Evolutionary conservation across 1,140 invertebrate species (phyloP), one percentile per base, ranked within the genome.

Genomic region (Drosophila ficusphila): DNA sequence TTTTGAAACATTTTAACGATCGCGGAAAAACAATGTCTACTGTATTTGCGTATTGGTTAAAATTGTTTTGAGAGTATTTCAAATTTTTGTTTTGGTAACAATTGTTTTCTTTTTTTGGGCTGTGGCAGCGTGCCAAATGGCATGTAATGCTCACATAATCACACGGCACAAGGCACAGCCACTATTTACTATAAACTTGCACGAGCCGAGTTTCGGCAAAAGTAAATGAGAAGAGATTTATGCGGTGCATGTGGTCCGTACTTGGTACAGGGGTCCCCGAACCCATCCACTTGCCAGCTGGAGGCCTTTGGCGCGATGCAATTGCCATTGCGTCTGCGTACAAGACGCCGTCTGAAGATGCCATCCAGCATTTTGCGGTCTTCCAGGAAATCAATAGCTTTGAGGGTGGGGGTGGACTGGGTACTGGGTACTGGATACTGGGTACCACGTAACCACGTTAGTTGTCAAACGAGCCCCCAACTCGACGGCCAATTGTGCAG

Each of bases 141-240:
- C 60, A 85, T 76, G 62, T 62, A 62, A 83, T 79, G 79, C 52
- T 75, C 81, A 79, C 52, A 72, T 71, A 83, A 71, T 79, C 70
- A 49, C 31, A 41, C 18, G 34, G 33, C 41, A 18, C 56, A 46
- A 49, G 48, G 47, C 56, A 38, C 64, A 56, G 57, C 52, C 71
- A 65, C 48, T 74, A 64, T 73, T 74, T 74, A 74, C 70, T 73
- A 67, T 65, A 67, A 67, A 67, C 60, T 33, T 67, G 60, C 44
- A 61, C 60, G 56, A 34, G 38, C 18, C 31, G 72, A 33, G 60
- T 60, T 86, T 79, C 49, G 79, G 71, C 70, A 61, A 76, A 8
- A 75, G 69, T 85, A 71, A 85, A 86, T 76, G 82, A 69, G 53
- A 60, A 61, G 57, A 86, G 82, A 85, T 85, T 86, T 85, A 85